Evolutionary conservation across 2,888 invertebrate species (phyloP).

Genomic region (Torymus aiolomorphi): DNA sequence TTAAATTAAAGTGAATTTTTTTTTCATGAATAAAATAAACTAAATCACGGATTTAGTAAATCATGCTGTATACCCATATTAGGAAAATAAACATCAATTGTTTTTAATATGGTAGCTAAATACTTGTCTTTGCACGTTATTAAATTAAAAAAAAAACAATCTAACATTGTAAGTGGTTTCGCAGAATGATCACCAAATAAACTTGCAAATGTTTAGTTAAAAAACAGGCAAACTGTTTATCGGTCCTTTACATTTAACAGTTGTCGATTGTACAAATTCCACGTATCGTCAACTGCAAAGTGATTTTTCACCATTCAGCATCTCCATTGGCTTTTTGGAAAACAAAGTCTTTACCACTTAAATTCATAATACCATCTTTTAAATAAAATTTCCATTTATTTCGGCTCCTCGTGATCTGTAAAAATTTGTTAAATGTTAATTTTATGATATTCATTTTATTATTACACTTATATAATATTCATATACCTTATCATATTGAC

Average conservation of each 20-base stretch:
- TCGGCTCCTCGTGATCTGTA: slow-evolving; percentile 95
- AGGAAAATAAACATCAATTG: slow-evolving; percentile 40
- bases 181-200: slow-evolving; percentile 42
- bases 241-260: slow-evolving; percentile 50
- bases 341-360: slow-evolving; percentile 97
- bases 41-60: slow-evolving; percentile 21
- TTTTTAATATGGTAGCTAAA: slow-evolving; percentile 28
- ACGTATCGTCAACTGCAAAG: slow-evolving; percentile 33
- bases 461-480: background rate
- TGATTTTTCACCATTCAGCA: slow-evolving; percentile 92
- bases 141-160: slow-evolving; percentile 37
- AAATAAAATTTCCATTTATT: slow-evolving; percentile 99
- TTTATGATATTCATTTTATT: slow-evolving; percentile 21
- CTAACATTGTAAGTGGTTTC: slow-evolving; percentile 37
- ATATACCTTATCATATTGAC: slow-evolving; percentile 97
- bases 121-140: slow-evolving; percentile 40
- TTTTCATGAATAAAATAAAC: slow-evolving; percentile 34
- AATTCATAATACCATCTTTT: slow-evolving; percentile 99
- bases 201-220: slow-evolving; percentile 43
- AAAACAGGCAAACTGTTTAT: slow-evolving; percentile 42
- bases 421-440: slow-evolving; percentile 57
- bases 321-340: slow-evolving; percentile 99
- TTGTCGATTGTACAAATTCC: slow-evolving; percentile 42
- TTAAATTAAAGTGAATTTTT: slow-evolving; percentile 36
- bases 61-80: slow-evolving; percentile 18